Conservation (phyloP, 1,140 invertebrate genomes). For the Bombus sylvicola region DNA sequence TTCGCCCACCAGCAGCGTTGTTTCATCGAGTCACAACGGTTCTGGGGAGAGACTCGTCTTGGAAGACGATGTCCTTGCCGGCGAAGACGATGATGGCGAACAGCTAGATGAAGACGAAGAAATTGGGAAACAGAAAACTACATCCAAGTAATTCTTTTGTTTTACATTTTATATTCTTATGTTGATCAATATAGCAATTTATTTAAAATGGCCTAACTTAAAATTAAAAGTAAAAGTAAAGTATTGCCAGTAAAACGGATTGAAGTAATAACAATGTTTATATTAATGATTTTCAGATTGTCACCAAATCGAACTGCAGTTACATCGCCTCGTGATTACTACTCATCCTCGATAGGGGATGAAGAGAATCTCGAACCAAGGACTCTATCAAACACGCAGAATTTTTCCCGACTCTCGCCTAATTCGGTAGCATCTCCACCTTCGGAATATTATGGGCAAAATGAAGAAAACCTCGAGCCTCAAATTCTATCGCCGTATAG, state of each 20-base stretch:
- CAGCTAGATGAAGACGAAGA: constrained; percentile 64
- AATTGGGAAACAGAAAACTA: constrained; percentile 41
- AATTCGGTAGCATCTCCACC: constrained; percentile 79
- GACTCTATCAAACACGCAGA: constrained; percentile 46
- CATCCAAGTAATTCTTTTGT: constrained; percentile 50
- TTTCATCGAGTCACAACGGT: constrained; percentile 79
- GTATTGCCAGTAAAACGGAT: neutral
- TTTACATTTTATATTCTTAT: neutral
- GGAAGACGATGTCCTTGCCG: constrained; percentile 73
- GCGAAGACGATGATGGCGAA: constrained; percentile 43
- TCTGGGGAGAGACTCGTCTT: constrained; percentile 75
- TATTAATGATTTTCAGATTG: constrained; percentile 64
- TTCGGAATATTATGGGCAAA: constrained; percentile 83
- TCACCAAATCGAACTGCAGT: constrained; percentile 75
- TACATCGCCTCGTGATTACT: constrained; percentile 71
- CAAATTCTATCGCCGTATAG: constrained; percentile 77
- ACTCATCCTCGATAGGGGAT: constrained; percentile 73
- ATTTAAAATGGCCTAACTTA: neutral
- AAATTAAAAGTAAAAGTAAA: neutral
- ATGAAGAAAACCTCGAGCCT: constrained; percentile 78
- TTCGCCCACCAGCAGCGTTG: constrained; percentile 76
- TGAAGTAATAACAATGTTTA: neutral
- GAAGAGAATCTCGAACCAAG: constrained; percentile 80
- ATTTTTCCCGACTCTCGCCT: constrained; percentile 74
- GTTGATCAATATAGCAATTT: neutral